A percentile compares a stretch with the other conserved stretches of the same genome.
These are phyloP conservation scores for Copsychus sechellarum DNA, from an alignment of 2,113 vertebrate genomes.

Conservation along the genomic window DNA sequence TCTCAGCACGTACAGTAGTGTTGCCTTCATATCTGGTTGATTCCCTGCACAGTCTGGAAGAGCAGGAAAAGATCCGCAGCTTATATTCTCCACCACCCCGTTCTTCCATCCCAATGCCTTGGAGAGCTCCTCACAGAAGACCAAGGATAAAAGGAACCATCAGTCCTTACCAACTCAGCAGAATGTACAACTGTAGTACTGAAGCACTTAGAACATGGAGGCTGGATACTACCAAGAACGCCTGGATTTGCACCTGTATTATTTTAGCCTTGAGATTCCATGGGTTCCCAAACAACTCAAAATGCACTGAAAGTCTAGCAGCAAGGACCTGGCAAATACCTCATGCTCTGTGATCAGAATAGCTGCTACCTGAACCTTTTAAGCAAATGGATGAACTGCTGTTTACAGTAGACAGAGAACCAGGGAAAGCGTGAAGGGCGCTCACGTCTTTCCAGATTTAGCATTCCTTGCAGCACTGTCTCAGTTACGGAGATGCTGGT, in stretches of 20 bases:
- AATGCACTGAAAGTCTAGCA: not conserved
- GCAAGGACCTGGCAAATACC: not conserved
- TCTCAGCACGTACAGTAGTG: constrained; percentile 2
- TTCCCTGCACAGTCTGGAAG: not conserved
- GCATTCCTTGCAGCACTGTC: not conserved
- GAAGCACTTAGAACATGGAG: not conserved
- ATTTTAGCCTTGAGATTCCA: not conserved
- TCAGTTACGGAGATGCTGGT: not conserved
- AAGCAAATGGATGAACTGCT: not conserved
- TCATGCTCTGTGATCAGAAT: not conserved
- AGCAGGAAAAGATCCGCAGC: not conserved
- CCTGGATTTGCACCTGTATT: not conserved
- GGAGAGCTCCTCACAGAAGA: not conserved
- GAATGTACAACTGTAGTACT: not conserved
- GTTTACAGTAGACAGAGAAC: not conserved
- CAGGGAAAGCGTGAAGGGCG: fast-evolving
- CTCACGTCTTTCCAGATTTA: fast-evolving
- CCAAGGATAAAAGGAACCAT: not conserved
- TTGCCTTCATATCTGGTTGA: not conserved
- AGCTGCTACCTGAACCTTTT: not conserved
- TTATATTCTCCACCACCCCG: not conserved
- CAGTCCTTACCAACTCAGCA: not conserved
- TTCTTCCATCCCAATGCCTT: not conserved
- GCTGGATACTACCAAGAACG: not conserved
- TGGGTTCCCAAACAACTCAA: not conserved